phyloP scores from a whole-genome alignment of 2,113 vertebrate species.

The Copsychus sechellarum region DNA sequence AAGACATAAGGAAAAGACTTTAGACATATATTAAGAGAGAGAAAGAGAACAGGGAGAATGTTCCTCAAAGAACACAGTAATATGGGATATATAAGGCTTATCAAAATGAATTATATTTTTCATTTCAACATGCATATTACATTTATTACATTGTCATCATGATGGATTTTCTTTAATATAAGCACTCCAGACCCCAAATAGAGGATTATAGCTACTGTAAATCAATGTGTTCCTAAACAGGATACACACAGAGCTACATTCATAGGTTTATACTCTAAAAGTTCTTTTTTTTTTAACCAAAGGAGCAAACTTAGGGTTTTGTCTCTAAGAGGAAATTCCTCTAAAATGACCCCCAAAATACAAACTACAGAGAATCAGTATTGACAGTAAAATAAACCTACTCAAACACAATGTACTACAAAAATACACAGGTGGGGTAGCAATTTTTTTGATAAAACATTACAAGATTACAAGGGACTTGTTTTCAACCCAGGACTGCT shows the following conservation, averaged over 20 bases:
- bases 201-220: slow-evolving; percentile 19
- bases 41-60: slow-evolving; percentile 63
- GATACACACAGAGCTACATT: background rate
- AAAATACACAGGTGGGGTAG: background rate
- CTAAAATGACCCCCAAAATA: background rate
- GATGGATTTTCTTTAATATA: slow-evolving; percentile 63
- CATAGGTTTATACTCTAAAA: background rate
- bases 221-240: slow-evolving; percentile 16
- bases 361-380: background rate
- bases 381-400: background rate
- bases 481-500: background rate
- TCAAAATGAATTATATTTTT: slow-evolving; percentile 63
- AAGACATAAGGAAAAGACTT: slow-evolving; percentile 70
- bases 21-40: slow-evolving; percentile 64
- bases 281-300: background rate
- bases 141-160: slow-evolving; percentile 59
- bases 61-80: slow-evolving; percentile 55
- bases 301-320: background rate
- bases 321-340: background rate
- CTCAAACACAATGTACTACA: background rate
- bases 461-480: background rate
- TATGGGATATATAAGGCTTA: slow-evolving; percentile 64
- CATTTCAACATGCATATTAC: slow-evolving; percentile 55
- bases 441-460: background rate
- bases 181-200: slow-evolving; percentile 22